Evolutionary conservation across 2,797 vertebrate species (phyloP), one percentile per base, ranked within the genome.

Genomic region (Amniataba percoides): DNA sequence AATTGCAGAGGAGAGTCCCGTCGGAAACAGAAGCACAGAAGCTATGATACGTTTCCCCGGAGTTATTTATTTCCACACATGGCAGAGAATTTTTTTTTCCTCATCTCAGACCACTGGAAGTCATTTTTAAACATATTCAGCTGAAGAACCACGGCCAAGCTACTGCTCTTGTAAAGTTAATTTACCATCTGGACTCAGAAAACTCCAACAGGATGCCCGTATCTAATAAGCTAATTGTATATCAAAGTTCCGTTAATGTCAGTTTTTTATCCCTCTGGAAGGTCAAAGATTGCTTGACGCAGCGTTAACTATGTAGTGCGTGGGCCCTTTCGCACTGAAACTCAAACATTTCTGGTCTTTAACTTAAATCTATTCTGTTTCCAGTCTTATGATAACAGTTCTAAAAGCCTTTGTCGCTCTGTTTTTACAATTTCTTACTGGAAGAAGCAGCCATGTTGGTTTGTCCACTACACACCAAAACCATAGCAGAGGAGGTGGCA

Each of bases 11-110:
- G 23, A 19, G 10, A 53, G 51, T 62, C 19, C 31, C 1, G 0
- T 8, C 56, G 46, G 19, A 71, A 79, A 79, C 42, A 63, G 48
- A 57, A 34, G 48, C 13, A 31, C 51, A 40, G 36, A n/a, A 34
- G 58, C 42, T 15, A 4, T 43, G 40, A 53, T 27, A 40, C 39
- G 70, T n/a, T 43, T 36, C n/a, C 39, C 39, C 19, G 27, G 36
- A 40, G 21, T 34, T 53, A 70, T 72, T 62, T 56, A 48, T 68
- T 51, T 46, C 9, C 14, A 45, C 14, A 49, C 40, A 31, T 31
- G 27, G 27, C 27, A 31, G 3, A 31, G 5, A 31, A 31, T 5
- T 31, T 31, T 27, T 27, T 27, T 27, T 27, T 15, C 5, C 51
- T 57, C 21, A 62, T 71, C 12, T 51, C 42, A 18, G 56, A 63